phyloP scores from a whole-genome alignment of 2,797 vertebrate genomes.

The Hippoglossus hippoglossus region DNA sequence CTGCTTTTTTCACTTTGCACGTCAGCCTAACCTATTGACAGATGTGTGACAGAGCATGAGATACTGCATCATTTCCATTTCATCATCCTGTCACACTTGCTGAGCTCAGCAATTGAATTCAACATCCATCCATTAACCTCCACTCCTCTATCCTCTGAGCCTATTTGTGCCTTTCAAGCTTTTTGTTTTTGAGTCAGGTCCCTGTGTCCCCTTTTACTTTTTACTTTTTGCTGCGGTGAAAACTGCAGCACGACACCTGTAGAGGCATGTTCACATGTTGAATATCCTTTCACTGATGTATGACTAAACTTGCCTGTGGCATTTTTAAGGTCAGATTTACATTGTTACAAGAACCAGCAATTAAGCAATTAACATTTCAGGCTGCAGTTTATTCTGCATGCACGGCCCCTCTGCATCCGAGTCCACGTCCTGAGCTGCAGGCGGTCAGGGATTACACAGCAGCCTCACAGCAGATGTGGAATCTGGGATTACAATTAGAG shows the following conservation, averaged over 20 bases:
- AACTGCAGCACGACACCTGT: not conserved
- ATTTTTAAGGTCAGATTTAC: not conserved
- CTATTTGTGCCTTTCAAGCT: not conserved
- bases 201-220: not conserved
- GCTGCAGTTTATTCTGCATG: not conserved
- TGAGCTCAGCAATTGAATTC: not conserved
- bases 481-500: slow-evolving; percentile 74
- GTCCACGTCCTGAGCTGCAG: slow-evolving; percentile 16
- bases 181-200: not conserved
- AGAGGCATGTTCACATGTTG: not conserved
- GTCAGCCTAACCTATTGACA: not conserved
- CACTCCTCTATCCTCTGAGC: not conserved
- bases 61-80: not conserved
- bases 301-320: not conserved
- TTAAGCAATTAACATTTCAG: slow-evolving; percentile 5
- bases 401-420: not conserved
- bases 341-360: not conserved
- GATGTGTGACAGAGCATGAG: not conserved
- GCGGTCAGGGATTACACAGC: slow-evolving; percentile 54
- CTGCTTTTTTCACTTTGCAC: not conserved
- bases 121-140: not conserved
- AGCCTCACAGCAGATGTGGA: slow-evolving; percentile 58
- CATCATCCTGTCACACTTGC: not conserved
- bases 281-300: not conserved
- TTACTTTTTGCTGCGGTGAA: not conserved